These are phyloP conservation scores for Drosophila pseudoananassae DNA, from an alignment of 1,140 invertebrate species.

Conservation along the genomic window DNA sequence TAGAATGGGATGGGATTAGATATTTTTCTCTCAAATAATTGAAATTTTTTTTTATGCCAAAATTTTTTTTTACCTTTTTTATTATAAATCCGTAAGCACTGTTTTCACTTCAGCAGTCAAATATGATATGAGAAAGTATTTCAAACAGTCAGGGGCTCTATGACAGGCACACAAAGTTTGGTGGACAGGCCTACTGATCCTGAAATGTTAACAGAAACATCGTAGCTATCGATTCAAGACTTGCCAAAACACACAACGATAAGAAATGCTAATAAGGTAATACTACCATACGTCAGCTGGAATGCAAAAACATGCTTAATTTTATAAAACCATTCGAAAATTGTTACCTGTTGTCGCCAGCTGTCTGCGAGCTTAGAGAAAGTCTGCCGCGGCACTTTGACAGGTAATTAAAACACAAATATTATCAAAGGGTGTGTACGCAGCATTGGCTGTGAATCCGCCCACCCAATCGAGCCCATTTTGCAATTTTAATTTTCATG, in stretches of 20 bases:
- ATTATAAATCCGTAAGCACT: not conserved
- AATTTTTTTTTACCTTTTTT: not conserved
- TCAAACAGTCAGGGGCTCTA: not conserved
- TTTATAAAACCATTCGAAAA: not conserved
- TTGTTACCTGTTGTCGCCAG: conserved; percentile 3
- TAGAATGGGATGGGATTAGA: not conserved
- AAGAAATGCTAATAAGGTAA: not conserved
- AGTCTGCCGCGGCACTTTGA: conserved; percentile 1
- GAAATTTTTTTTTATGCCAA: not conserved
- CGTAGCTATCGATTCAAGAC: not conserved
- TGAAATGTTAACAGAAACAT: not conserved
- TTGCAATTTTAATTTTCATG: conserved; percentile 81
- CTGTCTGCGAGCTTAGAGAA: not conserved
- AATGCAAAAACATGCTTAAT: not conserved
- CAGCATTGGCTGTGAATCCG: conserved; percentile 11
- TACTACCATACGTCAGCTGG: not conserved
- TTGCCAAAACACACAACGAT: not conserved
- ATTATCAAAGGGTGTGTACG: conserved; percentile 1
- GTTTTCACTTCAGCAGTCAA: conserved; percentile 14
- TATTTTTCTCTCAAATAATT: not conserved
- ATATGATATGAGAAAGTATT: conserved; percentile 4
- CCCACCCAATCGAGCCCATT: conserved; percentile 66
- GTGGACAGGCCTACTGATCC: not conserved
- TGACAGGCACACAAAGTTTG: not conserved
- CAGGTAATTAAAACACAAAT: conserved; percentile 7